Evolutionary conservation across 2,888 invertebrate genomes (phyloP).

Genomic region (Eubasilissa splendida): DNA sequence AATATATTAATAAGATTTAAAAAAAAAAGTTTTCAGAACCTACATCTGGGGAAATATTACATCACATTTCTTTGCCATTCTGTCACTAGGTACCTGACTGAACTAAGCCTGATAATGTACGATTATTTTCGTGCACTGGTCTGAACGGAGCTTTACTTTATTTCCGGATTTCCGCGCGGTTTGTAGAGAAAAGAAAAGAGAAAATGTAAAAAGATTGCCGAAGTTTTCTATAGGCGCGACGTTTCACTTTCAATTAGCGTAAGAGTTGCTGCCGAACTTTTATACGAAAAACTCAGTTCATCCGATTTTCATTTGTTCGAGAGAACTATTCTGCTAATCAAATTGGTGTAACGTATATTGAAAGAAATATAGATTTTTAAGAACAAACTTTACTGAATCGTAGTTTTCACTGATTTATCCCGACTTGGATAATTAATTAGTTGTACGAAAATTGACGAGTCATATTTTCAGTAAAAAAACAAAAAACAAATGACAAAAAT

Average conservation of each 20-base stretch:
- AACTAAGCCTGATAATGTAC: neutral
- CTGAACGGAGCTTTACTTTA: constrained; percentile 16
- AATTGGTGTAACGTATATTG: neutral
- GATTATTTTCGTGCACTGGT: neutral
- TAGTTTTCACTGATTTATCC: no score
- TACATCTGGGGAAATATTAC: no score
- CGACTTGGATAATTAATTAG: no score
- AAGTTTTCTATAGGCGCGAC: constrained; percentile 36
- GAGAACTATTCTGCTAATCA: constrained; percentile 4
- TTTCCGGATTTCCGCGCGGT: constrained; percentile 30
- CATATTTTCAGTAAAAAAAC: no score
- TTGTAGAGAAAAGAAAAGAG: constrained; percentile 22
- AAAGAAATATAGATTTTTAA: no score
- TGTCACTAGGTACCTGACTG: neutral
- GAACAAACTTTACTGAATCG: no score
- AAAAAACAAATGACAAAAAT: no score
- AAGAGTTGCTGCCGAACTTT: constrained; percentile 31
- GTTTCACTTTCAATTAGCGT: constrained; percentile 54
- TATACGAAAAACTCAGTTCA: constrained; percentile 8
- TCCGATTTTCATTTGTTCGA: constrained; percentile 8
- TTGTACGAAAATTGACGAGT: no score
- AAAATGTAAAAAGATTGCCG: constrained; percentile 39
- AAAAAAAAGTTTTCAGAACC: no score
- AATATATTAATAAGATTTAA: no score
- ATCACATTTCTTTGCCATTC: no score